A percentile compares a stretch with the other conserved stretches of the same genome.
Evolutionary conservation across 2,888 invertebrate genomes (phyloP).

Genomic region (Magallana nippona): DNA sequence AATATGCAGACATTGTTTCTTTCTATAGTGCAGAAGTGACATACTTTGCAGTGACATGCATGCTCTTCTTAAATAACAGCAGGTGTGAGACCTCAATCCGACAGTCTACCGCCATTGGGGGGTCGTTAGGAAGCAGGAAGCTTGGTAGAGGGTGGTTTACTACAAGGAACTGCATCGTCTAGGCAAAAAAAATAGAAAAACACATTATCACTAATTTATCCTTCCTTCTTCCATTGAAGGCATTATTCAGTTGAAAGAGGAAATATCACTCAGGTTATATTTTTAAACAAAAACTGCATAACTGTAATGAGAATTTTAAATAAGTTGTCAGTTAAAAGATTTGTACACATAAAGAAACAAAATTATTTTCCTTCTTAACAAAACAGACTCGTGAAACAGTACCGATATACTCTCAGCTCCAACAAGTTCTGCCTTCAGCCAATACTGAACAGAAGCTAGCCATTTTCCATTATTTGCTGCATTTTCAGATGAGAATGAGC

Average conservation of each 20-base stretch:
- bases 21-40: conserved; percentile 27
- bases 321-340: no score
- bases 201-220: no score
- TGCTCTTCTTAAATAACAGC: conserved; percentile 51
- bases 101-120: conserved; percentile 30
- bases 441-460: conserved; percentile 56
- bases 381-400: neutral
- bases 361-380: no score
- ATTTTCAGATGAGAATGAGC: conserved; percentile 55
- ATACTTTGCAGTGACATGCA: conserved; percentile 60
- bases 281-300: no score
- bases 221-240: no score
- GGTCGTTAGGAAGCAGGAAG: conserved; percentile 33
- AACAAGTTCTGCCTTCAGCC: conserved; percentile 56
- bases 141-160: conserved; percentile 40
- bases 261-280: no score
- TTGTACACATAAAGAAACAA: no score
- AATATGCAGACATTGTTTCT: neutral
- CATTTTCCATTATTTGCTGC: conserved; percentile 50
- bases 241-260: no score
- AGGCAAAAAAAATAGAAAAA: neutral
- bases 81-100: conserved; percentile 42
- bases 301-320: no score
- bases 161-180: conserved; percentile 42
- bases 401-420: conserved; percentile 50